A percentile compares a stretch with the other conserved stretches of the same genome.
Conservation (phyloP, 2,888 invertebrate genomes). For the Pogonocherus hispidulus region DNA sequence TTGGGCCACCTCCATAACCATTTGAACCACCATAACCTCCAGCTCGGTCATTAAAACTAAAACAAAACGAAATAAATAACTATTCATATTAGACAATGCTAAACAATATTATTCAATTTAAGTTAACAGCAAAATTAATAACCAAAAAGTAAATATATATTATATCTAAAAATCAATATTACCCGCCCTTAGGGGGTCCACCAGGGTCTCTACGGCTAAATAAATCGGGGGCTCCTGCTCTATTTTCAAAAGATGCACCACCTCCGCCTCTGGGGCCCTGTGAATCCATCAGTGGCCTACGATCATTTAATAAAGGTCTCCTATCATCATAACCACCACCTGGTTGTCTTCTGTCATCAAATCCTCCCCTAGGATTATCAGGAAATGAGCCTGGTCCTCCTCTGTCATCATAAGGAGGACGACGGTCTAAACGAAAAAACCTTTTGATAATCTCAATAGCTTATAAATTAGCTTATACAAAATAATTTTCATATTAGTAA, state of each 20-base stretch:
- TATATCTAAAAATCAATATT: no score
- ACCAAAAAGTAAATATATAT: neutral
- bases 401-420: slow-evolving; percentile 42
- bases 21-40: slow-evolving; percentile 34
- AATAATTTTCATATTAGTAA: neutral
- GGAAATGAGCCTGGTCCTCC: slow-evolving; percentile 56
- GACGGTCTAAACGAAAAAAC: slow-evolving; percentile 33
- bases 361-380: slow-evolving; percentile 51
- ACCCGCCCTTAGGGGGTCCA: slow-evolving; percentile 26
- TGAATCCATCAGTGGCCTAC: slow-evolving; percentile 58
- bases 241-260: slow-evolving; percentile 49
- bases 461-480: neutral
- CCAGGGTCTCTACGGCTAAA: slow-evolving; percentile 63
- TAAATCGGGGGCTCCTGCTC: slow-evolving; percentile 58
- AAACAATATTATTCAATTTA: no score
- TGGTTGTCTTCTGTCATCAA: slow-evolving; percentile 57
- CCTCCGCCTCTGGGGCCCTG: slow-evolving; percentile 49
- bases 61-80: neutral
- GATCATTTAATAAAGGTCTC: slow-evolving; percentile 49
- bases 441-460: neutral
- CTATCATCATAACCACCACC: slow-evolving; percentile 49
- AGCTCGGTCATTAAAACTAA: slow-evolving; percentile 30
- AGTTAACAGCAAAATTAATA: neutral
- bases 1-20: slow-evolving; percentile 36
- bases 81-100: no score